These are phyloP conservation scores for Cephalophus harveyi DNA, from an alignment of 2,113 vertebrate species.

Conservation along the genomic window DNA sequence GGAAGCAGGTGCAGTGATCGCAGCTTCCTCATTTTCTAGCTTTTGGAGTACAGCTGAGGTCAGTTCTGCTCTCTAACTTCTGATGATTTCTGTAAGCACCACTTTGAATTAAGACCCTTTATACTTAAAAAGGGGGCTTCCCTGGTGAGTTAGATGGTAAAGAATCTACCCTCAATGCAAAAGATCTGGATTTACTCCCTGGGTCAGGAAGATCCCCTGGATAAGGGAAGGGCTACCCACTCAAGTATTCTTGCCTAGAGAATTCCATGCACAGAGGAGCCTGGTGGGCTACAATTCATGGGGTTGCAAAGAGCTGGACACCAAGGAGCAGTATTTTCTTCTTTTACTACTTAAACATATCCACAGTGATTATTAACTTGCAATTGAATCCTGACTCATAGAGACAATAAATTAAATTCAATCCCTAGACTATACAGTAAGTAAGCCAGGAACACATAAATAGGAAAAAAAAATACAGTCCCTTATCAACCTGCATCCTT, in stretches of 20 bases:
- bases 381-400: not conserved
- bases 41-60: not conserved
- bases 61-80: not conserved
- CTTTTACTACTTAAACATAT: constrained; percentile 35
- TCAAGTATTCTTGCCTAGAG: not conserved
- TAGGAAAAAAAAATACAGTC: not conserved
- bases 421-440: not conserved
- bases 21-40: not conserved
- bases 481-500: not conserved
- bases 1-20: not conserved
- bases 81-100: not conserved
- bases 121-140: not conserved
- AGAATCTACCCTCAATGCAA: not conserved
- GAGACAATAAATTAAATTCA: constrained; percentile 17
- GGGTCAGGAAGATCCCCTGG: not conserved
- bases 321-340: not conserved
- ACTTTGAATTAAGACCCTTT: not conserved
- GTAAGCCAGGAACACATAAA: not conserved
- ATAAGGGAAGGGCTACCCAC: not conserved
- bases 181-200: not conserved
- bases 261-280: not conserved
- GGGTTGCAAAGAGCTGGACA: not conserved
- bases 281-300: not conserved
- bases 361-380: not conserved
- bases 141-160: not conserved